Percentiles rank a stretch among this genome's conserved stretches.
Conservation (phyloP, 2,888 invertebrate species). For the Himalopsyche japonica region DNA sequence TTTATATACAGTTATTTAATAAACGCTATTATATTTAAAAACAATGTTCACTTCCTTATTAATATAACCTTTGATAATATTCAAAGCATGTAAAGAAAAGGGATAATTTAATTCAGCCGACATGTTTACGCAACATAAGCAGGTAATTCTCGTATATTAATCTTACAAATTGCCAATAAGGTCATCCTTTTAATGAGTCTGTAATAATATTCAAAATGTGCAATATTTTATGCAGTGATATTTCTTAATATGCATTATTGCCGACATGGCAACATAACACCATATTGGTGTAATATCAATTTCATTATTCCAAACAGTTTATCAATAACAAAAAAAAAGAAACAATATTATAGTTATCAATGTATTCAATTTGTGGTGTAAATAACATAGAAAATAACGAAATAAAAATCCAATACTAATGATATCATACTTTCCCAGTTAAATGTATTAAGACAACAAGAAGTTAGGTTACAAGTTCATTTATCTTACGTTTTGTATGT, state of each 20-base stretch:
- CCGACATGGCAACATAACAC: not conserved
- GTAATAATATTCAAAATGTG: not conserved
- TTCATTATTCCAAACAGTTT: not conserved
- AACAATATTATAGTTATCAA: too few relatives aligned
- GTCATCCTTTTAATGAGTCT: not conserved
- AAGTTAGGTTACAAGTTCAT: too few relatives aligned
- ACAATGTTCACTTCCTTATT: not conserved
- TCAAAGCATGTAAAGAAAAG: not conserved
- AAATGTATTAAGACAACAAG: too few relatives aligned
- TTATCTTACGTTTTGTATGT: too few relatives aligned
- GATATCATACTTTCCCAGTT: too few relatives aligned
- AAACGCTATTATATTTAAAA: not conserved
- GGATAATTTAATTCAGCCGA: not conserved
- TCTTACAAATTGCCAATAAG: not conserved
- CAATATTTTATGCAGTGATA: not conserved
- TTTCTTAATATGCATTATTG: not conserved
- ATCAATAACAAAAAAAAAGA: not conserved
- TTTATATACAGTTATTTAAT: too few relatives aligned
- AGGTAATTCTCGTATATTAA: not conserved
- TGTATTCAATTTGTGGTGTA: too few relatives aligned
- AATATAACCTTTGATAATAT: not conserved
- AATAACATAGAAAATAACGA: too few relatives aligned
- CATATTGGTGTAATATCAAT: not conserved
- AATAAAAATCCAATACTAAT: too few relatives aligned
- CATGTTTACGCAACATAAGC: not conserved